Evolutionary conservation across 1,140 invertebrate species (phyloP), one percentile per base, ranked within the genome.

Genomic region (Drosophila pandora): DNA sequence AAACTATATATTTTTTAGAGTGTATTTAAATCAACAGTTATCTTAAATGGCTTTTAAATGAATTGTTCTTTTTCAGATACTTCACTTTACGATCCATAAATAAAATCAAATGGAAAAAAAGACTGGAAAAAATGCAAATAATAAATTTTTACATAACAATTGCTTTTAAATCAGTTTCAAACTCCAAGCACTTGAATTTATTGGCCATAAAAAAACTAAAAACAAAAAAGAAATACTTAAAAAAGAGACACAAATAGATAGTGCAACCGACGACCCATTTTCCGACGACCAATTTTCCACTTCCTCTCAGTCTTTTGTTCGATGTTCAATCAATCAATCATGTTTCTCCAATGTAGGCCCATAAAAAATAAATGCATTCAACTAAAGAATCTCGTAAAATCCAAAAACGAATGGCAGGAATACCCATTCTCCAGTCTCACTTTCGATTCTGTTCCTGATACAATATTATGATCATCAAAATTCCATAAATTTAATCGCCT

Each of bases 401-500:
- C 45, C n/a, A 9, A 23, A 34, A 41, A 54, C 30, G 12, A 30
- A 73, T 48, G 28, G 17, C n/a, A 56, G 17, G 50, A 53, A 37
- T 47, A 56, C 34, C 17, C 39, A 67, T 34, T 37, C 34, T 55
- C 23, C 5, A 47, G 53, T 30, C 25, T 63, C 13, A 10, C 9
- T 47, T 3, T 10, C 8, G 28, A 55, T 62, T 30, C 45, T 30
- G 37, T 56, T 34, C 21, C 8, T 34, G 37, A 10, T 2, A 39
- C 52, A 12, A 17, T 8, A 10, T 21, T 25, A 69, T 48, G 52
- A 69, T 58, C 57, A 56, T 58, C 25, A 25, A 50, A 79, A 82
- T 82, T 81, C 61, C 78, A 81, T 77, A 83, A 58, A 69, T 78
- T 82, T 54, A 45, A 47, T 48, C 22, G 59, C 60, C 25, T 28